Conservation (phyloP, 2,888 invertebrate species). For the Xylocampa areola region DNA sequence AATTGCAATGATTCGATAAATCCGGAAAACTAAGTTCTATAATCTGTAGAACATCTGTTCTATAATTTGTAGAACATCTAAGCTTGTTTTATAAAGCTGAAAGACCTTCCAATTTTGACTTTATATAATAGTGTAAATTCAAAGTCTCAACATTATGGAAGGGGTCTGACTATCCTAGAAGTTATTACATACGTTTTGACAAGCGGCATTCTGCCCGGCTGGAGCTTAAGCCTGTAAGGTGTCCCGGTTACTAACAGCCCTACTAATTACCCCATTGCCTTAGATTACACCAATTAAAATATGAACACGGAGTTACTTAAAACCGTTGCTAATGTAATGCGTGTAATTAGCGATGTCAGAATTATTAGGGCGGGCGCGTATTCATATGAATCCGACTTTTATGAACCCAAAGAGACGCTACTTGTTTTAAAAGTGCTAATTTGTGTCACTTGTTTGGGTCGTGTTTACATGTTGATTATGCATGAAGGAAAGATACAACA, state of each 20-base stretch:
- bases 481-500: neutral
- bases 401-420: slow-evolving; percentile 23
- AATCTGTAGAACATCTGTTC: too few relatives aligned
- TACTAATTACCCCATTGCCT: slow-evolving; percentile 47
- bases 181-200: slow-evolving; percentile 34
- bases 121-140: too few relatives aligned
- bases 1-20: neutral
- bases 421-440: slow-evolving; percentile 27
- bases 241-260: slow-evolving; percentile 30
- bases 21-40: too few relatives aligned
- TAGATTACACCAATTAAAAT: slow-evolving; percentile 56
- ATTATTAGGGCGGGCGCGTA: slow-evolving; percentile 28
- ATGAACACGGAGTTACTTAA: slow-evolving; percentile 54
- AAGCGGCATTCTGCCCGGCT: slow-evolving; percentile 20
- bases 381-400: slow-evolving; percentile 27
- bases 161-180: slow-evolving; percentile 19
- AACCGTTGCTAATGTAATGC: slow-evolving; percentile 45
- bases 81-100: slow-evolving; percentile 18
- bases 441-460: slow-evolving; percentile 32
- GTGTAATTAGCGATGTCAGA: slow-evolving; percentile 46
- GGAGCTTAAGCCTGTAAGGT: slow-evolving; percentile 23
- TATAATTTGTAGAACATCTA: slow-evolving; percentile 25
- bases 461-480: slow-evolving; percentile 3
- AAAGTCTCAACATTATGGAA: slow-evolving; percentile 17
- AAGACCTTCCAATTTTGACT: too few relatives aligned